A percentile compares a stretch with the other conserved stretches of the same genome.
Conservation (phyloP, 1,140 invertebrate species). For the Scaptomyza graminum region DNA sequence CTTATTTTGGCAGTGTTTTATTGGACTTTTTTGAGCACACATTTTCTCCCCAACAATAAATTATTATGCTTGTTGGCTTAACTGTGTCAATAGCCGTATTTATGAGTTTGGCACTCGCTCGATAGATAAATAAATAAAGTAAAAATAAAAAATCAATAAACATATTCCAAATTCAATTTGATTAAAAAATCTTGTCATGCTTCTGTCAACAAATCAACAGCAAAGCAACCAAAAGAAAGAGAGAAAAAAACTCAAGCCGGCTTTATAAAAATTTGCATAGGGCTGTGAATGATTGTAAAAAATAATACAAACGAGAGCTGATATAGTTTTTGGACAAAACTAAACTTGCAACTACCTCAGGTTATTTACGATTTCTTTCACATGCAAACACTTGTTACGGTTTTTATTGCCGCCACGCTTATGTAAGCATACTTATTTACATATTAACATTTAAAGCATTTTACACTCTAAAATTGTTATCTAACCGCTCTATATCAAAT, state of each 20-base stretch:
- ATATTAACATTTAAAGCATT: conserved; percentile 45
- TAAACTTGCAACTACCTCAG: conserved; percentile 31
- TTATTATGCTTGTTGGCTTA: conserved; percentile 59
- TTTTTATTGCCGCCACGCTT: conserved; percentile 65
- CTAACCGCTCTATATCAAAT: neutral
- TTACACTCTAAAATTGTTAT: conserved; percentile 42
- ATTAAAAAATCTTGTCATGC: conserved; percentile 79
- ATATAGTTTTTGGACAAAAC: conserved; percentile 50
- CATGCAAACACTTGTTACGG: conserved; percentile 66
- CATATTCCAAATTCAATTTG: conserved; percentile 64
- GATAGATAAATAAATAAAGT: conserved; percentile 3
- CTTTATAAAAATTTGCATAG: conserved; percentile 66
- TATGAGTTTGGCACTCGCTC: conserved; percentile 62
- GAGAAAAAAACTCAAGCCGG: conserved; percentile 25
- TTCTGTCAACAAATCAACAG: conserved; percentile 66
- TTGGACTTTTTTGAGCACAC: neutral
- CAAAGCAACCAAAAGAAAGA: conserved; percentile 28
- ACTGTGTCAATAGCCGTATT: conserved; percentile 77
- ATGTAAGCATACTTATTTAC: conserved; percentile 51
- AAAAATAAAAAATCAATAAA: conserved; percentile 2
- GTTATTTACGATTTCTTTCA: conserved; percentile 64
- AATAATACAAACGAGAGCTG: conserved; percentile 13
- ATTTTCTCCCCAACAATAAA: conserved; percentile 54
- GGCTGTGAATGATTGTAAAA: conserved; percentile 58
- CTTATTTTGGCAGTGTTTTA: conserved; percentile 3